Conservation (phyloP, 2,113 vertebrate species). For the Octodon degus region DNA sequence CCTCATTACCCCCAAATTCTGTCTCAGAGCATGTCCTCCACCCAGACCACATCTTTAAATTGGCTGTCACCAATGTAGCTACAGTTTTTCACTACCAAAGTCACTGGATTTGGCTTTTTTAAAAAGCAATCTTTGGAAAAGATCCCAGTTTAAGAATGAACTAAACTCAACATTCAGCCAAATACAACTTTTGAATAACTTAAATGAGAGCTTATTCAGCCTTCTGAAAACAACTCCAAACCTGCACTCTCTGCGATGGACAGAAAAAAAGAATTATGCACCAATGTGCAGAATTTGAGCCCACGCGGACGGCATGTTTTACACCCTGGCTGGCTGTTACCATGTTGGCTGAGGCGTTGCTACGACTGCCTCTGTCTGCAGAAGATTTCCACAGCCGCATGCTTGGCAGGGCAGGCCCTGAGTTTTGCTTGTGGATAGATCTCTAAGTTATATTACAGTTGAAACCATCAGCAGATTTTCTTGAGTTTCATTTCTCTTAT, state of each 20-base stretch:
- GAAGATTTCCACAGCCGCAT: neutral
- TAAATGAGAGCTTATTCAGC: slow-evolving; percentile 65
- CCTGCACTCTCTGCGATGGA: slow-evolving; percentile 67
- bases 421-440: slow-evolving; percentile 14
- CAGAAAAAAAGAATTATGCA: slow-evolving; percentile 47
- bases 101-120: neutral
- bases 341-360: neutral
- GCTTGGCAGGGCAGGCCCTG: neutral
- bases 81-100: slow-evolving; percentile 65
- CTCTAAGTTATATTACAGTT: neutral
- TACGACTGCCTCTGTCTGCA: neutral
- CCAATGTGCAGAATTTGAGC: slow-evolving; percentile 40
- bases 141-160: slow-evolving; percentile 55
- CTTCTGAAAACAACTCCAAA: slow-evolving; percentile 58
- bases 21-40: fast-evolving
- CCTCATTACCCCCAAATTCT: neutral
- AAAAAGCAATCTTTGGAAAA: slow-evolving; percentile 66
- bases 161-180: slow-evolving; percentile 56
- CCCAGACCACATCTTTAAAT: neutral
- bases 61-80: slow-evolving; percentile 24
- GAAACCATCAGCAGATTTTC: slow-evolving; percentile 46
- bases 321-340: neutral
- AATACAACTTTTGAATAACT: slow-evolving; percentile 73
- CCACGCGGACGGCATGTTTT: neutral
- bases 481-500: neutral